Evolutionary conservation across 2,797 vertebrate species (phyloP).

Genomic region (Anniella stebbinsi): DNA sequence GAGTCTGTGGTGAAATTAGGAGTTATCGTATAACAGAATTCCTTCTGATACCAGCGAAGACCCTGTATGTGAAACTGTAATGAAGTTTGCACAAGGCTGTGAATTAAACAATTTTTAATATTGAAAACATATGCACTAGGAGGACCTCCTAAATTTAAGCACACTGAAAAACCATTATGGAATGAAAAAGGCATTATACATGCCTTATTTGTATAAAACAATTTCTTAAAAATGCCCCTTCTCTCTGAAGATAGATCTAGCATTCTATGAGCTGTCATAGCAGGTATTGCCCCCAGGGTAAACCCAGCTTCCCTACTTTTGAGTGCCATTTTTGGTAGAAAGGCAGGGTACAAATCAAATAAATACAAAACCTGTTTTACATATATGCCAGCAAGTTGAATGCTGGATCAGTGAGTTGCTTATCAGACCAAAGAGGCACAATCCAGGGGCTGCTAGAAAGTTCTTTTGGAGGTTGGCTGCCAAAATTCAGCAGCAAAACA

Average conservation of each 20-base stretch:
- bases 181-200: too few species aligned
- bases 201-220: neutral
- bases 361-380: neutral
- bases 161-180: neutral
- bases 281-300: fast-evolving
- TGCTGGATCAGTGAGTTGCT: neutral
- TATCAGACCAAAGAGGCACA: neutral
- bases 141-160: neutral
- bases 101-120: conserved; percentile 11
- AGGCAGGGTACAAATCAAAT: too few species aligned
- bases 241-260: neutral
- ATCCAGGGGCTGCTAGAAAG: too few species aligned
- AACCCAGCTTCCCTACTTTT: neutral
- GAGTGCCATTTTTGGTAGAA: too few species aligned
- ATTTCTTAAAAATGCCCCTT: neutral
- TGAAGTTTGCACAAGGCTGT: conserved; percentile 35
- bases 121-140: conserved; percentile 11
- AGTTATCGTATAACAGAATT: conserved; percentile 81
- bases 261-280: neutral
- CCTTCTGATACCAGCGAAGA: conserved; percentile 85
- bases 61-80: conserved; percentile 86
- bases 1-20: conserved; percentile 79
- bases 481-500: too few species aligned
- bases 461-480: too few species aligned
- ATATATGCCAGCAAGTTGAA: neutral